Evolutionary conservation across 2,797 vertebrate genomes (phyloP), one percentile per base, ranked within the genome.

Genomic region (Nasua narica): DNA sequence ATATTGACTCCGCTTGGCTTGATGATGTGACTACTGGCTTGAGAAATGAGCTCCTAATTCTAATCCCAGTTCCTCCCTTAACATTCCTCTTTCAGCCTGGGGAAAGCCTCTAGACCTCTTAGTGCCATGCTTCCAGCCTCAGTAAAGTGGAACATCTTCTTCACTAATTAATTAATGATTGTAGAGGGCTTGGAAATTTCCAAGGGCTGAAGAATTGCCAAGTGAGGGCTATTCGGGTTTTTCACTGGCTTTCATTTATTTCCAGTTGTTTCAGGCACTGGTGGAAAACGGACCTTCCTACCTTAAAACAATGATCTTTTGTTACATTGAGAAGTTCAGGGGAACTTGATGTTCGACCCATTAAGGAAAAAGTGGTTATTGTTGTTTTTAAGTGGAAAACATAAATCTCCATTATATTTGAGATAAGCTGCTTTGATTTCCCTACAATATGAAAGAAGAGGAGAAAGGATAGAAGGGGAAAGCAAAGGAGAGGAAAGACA

Each of bases 121-220:
- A 90, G 48, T 88, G 84, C 94, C 90, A 72, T 5, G 8, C 62
- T 94, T 90, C 58, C 76, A 91, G 46, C 37, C 46, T 94, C 69
- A 54, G 21, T 27, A 60, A 96, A 96, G 90, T 65, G 27, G 77
- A 46, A 88, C 7, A 21, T 81, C 85, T 56, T 94, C 77, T 81
- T 92, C 54, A 21, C 62, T 94, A 93, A 94, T 97, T 94, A 96
- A 96, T 97, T 86, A 94, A 94, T 87, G 86, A 94, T 90, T 85
- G 65, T 70, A 70, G 82, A 90, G 56, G 35, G 29, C 69, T 82
- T 92, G 91, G 96, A 92, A 94, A 96, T 97, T 97, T 98, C 93
- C 87, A 89, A 62, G 48, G 32, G 14, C 52, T 81, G 43, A 91
- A 70, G 84, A 74, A 94, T 92, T 95, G 94, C 92, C 54, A 83